Evolutionary conservation across 2,888 invertebrate genomes (phyloP).

Genomic region (Pristionchus mayeri): DNA sequence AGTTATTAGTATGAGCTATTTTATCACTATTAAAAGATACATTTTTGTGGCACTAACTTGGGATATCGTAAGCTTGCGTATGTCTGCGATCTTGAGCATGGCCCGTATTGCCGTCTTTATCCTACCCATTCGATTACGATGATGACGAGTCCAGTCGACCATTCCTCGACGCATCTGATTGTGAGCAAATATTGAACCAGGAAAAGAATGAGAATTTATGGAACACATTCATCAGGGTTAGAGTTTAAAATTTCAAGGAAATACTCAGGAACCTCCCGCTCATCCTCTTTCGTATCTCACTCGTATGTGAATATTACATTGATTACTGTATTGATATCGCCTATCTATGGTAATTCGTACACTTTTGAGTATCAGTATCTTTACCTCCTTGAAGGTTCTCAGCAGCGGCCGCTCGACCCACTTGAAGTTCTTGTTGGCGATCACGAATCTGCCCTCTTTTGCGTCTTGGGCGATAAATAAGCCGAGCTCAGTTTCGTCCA

Average conservation of each 20-base stretch:
- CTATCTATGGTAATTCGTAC: too few relatives aligned
- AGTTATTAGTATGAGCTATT: neutral
- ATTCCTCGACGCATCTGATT: neutral
- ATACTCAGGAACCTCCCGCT: too few relatives aligned
- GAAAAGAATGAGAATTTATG: too few relatives aligned
- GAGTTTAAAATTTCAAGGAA: too few relatives aligned
- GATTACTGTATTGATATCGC: too few relatives aligned
- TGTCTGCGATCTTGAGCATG: neutral
- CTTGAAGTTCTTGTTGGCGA: neutral
- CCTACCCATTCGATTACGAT: slow-evolving; percentile 15
- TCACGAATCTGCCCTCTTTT: neutral
- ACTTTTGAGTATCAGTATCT: too few relatives aligned
- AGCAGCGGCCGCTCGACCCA: neutral
- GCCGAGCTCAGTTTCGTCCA: neutral
- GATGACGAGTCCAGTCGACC: neutral
- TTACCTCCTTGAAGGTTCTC: neutral
- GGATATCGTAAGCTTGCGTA: neutral
- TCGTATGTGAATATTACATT: too few relatives aligned
- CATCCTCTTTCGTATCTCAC: too few relatives aligned
- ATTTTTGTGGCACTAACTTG: neutral
- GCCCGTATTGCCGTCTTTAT: neutral
- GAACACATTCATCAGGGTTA: too few relatives aligned
- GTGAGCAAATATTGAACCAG: too few relatives aligned
- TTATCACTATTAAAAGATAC: too few relatives aligned
- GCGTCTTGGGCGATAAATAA: neutral